These are phyloP conservation scores for Thereva unica DNA, from an alignment of 2,888 invertebrate species.

Conservation along the genomic window DNA sequence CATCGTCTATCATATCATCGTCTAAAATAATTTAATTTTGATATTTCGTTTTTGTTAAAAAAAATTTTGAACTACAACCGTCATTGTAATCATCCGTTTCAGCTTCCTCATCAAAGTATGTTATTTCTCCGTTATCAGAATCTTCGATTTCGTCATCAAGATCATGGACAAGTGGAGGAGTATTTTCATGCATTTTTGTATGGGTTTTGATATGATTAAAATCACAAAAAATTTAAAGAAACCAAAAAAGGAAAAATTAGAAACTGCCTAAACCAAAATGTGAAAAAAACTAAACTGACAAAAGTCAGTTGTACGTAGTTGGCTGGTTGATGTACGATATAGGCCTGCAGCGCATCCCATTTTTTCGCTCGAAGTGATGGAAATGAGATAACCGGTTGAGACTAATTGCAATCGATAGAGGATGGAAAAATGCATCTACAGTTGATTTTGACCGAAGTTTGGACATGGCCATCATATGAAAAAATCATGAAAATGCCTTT, in stretches of 20 bases:
- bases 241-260: conserved; percentile 2
- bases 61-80: conserved; percentile 37
- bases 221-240: conserved; percentile 7
- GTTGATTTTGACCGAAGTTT: no score
- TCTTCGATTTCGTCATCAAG: conserved; percentile 44
- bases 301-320: no score
- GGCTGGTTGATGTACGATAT: no score
- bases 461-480: no score
- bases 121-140: conserved; percentile 46
- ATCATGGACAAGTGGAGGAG: conserved; percentile 50
- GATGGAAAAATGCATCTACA: no score
- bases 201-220: not conserved
- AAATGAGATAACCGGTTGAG: no score
- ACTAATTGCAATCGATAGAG: no score
- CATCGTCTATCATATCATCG: conserved; percentile 47
- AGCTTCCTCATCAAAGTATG: conserved; percentile 49
- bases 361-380: no score
- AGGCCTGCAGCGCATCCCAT: no score
- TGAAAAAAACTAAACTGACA: no score
- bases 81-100: conserved; percentile 2
- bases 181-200: conserved; percentile 53
- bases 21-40: conserved; percentile 43
- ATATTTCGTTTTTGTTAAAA: conserved; percentile 45
- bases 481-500: no score
- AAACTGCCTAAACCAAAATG: not conserved